Evolutionary conservation across 37 sponge, comb jelly and placozoan genomes (phyloP), one percentile per base, ranked within the genome.

Genomic region (Chondrosia reniformis): DNA sequence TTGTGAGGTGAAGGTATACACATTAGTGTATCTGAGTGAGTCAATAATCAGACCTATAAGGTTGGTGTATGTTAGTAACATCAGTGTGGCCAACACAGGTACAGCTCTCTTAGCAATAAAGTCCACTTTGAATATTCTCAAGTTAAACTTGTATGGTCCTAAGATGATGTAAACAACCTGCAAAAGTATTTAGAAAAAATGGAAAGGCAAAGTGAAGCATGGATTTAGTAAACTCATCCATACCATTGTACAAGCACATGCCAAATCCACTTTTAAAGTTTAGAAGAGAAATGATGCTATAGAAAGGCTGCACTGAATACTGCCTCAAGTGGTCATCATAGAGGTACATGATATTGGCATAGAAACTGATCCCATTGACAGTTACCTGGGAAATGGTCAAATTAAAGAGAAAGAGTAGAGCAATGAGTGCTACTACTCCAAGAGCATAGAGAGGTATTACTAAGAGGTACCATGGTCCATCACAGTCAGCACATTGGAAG

Each of bases 281-380:
- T 21, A 69, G 2, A 25, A 40, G 25, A 17, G 72, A 21, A 19
- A 69, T 41, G 4, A 40, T 41, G 43, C 39, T 17, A 6, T 10
- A 69, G 25, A 69, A 37, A 25, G 43, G 43, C 7, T 24, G 7
- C n/a, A 13, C 13, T 1, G 72, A 2, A 40, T 69, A 40, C 72
- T 69, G n/a, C 24, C 10, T 41, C 19, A 69, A 44, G 21, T 42
- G 42, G 0, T 69, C 72, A 17, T 38, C 42, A 52, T 46, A 66
- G 44, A 57, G 19, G 19, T 40, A 45, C 0, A 80, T 6, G 40
- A 86, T 54, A 39, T 87, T 80, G 0, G 78, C 74, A 81, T 78
- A 87, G 54, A 87, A 81, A 21, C 77, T 56, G 28, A 87, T 31
- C 6, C 87, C 82, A 36, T 67, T 77, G 55, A 87, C n/a, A 4